Evolutionary conservation across 2,113 vertebrate species (phyloP), one percentile per base, ranked within the genome.

Genomic region (Vicugna pacos): DNA sequence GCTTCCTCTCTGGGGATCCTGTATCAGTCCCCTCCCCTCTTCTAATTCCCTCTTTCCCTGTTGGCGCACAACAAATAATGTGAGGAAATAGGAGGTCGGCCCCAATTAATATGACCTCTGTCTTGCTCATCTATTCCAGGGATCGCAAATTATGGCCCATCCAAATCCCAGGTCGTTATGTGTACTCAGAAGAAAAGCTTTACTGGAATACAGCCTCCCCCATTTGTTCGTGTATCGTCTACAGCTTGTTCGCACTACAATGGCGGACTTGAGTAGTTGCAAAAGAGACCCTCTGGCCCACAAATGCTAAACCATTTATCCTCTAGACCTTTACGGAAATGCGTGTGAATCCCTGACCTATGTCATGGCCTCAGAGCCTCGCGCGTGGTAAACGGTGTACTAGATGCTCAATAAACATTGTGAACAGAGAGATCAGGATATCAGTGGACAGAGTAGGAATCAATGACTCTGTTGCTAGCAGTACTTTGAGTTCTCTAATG

Each of bases 101-200:
- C 6, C 52, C 20, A 67, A n/a, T n/a, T 12, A 86, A 54, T 24
- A 67, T 5, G 28, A 46, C 12, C 24, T 58, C 88, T 94, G 26
- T 6, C 38, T n/a, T n/a, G 46, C 48, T 89, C 38, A 81, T 38
- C 8, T 32, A 5, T 24, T 54, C 48, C 46, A 58, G 60, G 35
- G 54, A 14, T 35, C 54, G n/a, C 38, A 64, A 75, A 48, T 30
- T 73, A 80, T 10, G 9, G 52, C 2, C 16, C 19, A 35, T 35
- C 11, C 65, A 62, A 46, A 85, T 80, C 28, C 22, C 22, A 69
- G 42, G 38, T 94, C n/a, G 8, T 17, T 64, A 42, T 24, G 50
- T 64, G 12, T 30, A 8, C 32, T 80, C 93, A 58, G 58, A 89
- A 77, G 38, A 79, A 82, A 76, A 92, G 75, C n/a, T 94, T 77